Percentiles rank a stretch among this genome's conserved stretches.
Conservation (phyloP, 2,797 vertebrate genomes). For the Martes flavigula region DNA sequence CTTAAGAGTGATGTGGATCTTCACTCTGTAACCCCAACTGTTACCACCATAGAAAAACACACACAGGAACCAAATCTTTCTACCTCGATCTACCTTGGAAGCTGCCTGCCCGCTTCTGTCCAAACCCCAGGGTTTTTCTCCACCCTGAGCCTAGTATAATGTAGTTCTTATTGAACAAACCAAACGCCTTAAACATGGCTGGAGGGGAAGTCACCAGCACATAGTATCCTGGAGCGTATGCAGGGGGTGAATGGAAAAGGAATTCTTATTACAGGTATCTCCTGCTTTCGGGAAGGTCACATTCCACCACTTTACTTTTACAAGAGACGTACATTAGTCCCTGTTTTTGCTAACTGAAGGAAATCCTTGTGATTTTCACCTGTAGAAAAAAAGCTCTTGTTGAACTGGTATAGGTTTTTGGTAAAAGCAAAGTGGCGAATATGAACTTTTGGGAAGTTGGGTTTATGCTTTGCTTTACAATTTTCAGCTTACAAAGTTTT, state of each 20-base stretch:
- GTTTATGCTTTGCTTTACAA: neutral
- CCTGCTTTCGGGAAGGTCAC: neutral
- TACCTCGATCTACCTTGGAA: neutral
- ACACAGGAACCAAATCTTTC: neutral
- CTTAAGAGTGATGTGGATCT: fast-evolving
- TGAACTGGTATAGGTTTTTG: neutral
- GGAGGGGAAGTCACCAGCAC: neutral
- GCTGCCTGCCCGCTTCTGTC: neutral
- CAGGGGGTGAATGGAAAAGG: neutral
- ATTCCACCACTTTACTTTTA: neutral
- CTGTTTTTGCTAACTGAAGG: neutral
- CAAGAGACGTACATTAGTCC: neutral
- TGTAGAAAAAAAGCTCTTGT: neutral
- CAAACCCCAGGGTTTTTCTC: neutral
- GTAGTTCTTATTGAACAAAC: neutral
- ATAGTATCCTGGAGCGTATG: neutral
- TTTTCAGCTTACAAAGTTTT: neutral
- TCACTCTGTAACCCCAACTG: neutral
- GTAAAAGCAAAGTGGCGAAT: neutral
- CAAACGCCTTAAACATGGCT: neutral
- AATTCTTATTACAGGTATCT: neutral
- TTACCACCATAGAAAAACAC: neutral
- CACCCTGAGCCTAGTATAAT: neutral
- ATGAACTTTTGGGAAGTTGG: neutral
- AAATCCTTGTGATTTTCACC: neutral